Evolutionary conservation across 2,113 vertebrate species (phyloP).

Genomic region (Puffinus mauretanicus): DNA sequence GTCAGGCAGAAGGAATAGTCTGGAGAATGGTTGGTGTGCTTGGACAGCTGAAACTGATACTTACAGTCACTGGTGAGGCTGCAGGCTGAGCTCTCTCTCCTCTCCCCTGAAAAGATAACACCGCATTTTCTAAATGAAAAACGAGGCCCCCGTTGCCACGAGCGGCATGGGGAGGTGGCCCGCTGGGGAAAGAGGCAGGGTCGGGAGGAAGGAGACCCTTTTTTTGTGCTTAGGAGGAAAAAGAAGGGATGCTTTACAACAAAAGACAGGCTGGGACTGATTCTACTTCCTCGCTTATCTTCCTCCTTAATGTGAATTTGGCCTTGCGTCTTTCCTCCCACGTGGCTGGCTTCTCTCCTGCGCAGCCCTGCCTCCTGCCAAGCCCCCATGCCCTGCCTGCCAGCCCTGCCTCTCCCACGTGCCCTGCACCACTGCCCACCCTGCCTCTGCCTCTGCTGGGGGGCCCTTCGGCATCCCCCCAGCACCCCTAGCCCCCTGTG

Average conservation of each 20-base stretch:
- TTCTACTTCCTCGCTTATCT: neutral
- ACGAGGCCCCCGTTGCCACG: rapidly evolving
- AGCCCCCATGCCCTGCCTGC: neutral
- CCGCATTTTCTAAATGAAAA: neutral
- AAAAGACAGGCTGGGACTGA: neutral
- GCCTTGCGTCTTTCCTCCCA: neutral
- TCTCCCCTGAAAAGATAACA: neutral
- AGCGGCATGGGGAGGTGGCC: neutral
- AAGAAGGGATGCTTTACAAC: neutral
- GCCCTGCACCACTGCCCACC: neutral
- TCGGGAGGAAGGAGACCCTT: neutral
- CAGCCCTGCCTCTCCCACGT: neutral
- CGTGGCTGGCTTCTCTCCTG: neutral
- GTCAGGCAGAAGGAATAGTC: neutral
- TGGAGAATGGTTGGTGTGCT: neutral
- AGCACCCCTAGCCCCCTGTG: rapidly evolving
- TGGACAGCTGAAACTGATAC: constrained; percentile 4
- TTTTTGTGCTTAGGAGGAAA: neutral
- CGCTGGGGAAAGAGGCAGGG: neutral
- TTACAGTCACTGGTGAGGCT: neutral
- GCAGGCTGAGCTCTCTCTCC: neutral
- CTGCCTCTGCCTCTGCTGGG: neutral
- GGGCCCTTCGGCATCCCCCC: too few relatives aligned
- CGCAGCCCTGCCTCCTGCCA: neutral
- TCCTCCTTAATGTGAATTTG: neutral